Evolutionary conservation across 2,888 invertebrate species (phyloP).

Genomic region (Andrena camellia): DNA sequence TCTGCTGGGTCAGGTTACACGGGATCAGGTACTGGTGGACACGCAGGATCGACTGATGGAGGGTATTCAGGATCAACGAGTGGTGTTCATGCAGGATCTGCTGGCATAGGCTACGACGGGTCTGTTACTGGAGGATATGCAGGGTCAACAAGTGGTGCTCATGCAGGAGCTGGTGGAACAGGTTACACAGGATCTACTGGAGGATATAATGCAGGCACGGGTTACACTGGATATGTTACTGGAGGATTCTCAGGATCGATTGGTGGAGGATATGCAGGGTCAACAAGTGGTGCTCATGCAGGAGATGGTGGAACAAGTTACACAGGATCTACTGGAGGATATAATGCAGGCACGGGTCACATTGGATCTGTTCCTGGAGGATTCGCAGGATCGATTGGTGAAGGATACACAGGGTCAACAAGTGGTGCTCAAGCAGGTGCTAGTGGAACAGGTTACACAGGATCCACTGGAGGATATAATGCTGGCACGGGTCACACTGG

Average conservation of each 20-base stretch:
- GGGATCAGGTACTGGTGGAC: conserved; percentile 19
- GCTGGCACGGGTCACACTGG: neutral
- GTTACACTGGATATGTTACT: conserved; percentile 35
- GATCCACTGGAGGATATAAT: conserved; percentile 23
- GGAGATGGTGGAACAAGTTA: conserved; percentile 22
- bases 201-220: conserved; percentile 33
- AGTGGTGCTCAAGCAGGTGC: conserved; percentile 4
- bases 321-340: conserved; percentile 41
- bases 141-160: conserved; percentile 18
- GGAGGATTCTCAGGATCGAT: conserved; percentile 14
- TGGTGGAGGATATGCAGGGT: conserved; percentile 21
- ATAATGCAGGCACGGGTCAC: conserved; percentile 31
- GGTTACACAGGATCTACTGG: conserved; percentile 20
- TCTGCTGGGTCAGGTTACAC: conserved; percentile 16
- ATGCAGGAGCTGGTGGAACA: conserved; percentile 11
- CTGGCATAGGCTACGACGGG: conserved; percentile 21
- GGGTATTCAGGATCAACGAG: conserved; percentile 26
- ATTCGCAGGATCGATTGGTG: too few species aligned
- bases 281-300: conserved; percentile 28
- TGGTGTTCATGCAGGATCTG: conserved; percentile 2
- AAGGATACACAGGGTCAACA: too few species aligned
- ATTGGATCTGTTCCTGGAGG: conserved; percentile 31
- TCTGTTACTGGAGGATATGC: conserved; percentile 30
- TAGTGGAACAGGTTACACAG: conserved; percentile 29
- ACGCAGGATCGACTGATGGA: conserved; percentile 32